Base-by-base conservation (phyloP, 2,797 vertebrate genomes). In the Pangasius mekongensis region DNA sequence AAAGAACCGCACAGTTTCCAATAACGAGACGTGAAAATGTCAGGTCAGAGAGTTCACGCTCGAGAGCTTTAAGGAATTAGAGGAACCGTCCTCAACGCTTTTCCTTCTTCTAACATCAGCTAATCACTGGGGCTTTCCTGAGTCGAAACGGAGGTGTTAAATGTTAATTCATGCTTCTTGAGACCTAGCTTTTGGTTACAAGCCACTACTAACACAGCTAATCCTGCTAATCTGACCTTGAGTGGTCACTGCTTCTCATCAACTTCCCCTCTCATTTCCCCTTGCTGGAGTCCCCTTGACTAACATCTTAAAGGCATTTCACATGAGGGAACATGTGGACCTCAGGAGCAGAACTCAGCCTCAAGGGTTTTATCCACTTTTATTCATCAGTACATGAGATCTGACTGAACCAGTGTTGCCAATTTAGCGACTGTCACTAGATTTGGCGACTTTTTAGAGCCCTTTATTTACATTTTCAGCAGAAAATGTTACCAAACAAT, bases 11-110 rank as follows among this genome's bases (percentile, higher is more conserved):
- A 0, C 27, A 30, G 36, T 36, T 58, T 66, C 81, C 16, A 49
- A 30, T 83, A 83, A 83, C 5, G 8, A 83, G 86, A 18, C 62
- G 18, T 36, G 62, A n/a, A 71, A 81, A 78, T 81, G 86, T 67
- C 86, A 81, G 64, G 77, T 64, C 58, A 52, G 54, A 54, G 62
- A 67, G 81, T 30, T 64, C 60, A 18, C 11, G 39, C 27, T 33
- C n/a, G 8, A 67, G 82, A 84, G 82, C 62, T 84, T 66, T 52
- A 18, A 49, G 60, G 82, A 83, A 66, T 83, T 83, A 66, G 27
- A 84, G 60, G 47, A 84, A 52, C 39, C 18, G 9, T 67, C 62
- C 82, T 84, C 27, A 0, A 67, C 52, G 62, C 62, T 66, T 67
- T 24, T 6, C 27, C 8, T 84, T 84, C 82, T 67, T 30, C 82